Conservation (phyloP, 2,797 vertebrate genomes). For the Schizothorax lantsangensis region DNA sequence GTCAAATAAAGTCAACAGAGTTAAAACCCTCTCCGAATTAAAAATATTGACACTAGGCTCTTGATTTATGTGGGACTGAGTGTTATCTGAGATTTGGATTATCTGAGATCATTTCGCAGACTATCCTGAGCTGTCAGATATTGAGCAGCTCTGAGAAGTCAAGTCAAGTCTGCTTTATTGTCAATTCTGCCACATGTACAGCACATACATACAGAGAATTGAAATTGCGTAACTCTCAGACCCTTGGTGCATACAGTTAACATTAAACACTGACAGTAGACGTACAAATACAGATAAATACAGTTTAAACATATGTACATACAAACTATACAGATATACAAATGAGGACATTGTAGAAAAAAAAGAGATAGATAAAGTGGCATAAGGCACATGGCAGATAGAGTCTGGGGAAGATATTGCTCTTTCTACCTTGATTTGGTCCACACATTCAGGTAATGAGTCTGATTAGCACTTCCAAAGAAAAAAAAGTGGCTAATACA, state of each 20-base stretch:
- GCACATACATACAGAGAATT: no score
- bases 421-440: neutral
- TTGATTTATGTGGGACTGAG: conserved; percentile 27
- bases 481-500: neutral
- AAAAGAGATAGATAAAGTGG: no score
- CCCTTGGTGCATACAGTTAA: no score
- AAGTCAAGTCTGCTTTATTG: no score
- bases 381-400: no score
- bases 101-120: neutral
- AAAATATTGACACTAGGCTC: neutral
- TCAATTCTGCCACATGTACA: no score
- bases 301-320: no score
- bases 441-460: neutral
- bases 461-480: neutral
- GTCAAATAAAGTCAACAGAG: neutral
- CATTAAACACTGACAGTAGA: no score
- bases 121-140: neutral
- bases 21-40: neutral
- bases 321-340: no score
- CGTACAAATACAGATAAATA: no score
- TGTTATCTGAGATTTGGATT: neutral
- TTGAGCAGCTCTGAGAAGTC: neutral
- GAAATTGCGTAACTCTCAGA: no score
- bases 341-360: no score
- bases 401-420: neutral